Evolutionary conservation across 2,888 invertebrate species (phyloP).

Genomic region (Uloborus plumipes): DNA sequence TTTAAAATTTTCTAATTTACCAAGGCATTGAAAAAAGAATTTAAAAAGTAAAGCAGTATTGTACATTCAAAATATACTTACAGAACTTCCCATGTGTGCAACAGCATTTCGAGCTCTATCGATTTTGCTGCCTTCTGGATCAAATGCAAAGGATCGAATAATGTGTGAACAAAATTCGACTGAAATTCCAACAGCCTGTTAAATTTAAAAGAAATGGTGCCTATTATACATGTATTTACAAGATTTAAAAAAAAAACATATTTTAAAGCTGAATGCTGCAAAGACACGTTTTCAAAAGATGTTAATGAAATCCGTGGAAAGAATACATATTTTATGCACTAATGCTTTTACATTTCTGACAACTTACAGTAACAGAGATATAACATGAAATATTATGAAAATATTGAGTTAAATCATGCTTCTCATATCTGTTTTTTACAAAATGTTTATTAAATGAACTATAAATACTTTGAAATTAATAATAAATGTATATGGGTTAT

Average conservation of each 20-base stretch:
- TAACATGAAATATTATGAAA: too few relatives aligned
- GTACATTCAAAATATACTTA: constrained; percentile 72
- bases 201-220: too few relatives aligned
- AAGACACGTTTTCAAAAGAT: background rate
- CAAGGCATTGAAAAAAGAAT: too few relatives aligned
- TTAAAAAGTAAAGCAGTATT: too few relatives aligned
- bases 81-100: constrained; percentile 92
- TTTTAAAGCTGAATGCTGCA: background rate
- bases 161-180: constrained; percentile 99
- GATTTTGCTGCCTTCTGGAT: constrained; percentile 80
- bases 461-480: too few relatives aligned
- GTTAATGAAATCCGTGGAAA: background rate
- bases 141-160: constrained; percentile 90
- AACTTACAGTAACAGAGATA: too few relatives aligned
- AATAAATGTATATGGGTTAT: too few relatives aligned
- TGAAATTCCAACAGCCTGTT: constrained; percentile 93
- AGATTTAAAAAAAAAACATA: constrained; percentile 6
- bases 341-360: too few relatives aligned
- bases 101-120: constrained; percentile 86
- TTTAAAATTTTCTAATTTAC: too few relatives aligned
- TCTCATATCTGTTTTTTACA: too few relatives aligned
- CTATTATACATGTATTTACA: background rate
- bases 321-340: background rate
- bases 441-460: too few relatives aligned
- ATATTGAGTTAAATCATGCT: too few relatives aligned